Base-by-base conservation (phyloP, 2,888 invertebrate genomes). In the Ochlodes sylvanus region DNA sequence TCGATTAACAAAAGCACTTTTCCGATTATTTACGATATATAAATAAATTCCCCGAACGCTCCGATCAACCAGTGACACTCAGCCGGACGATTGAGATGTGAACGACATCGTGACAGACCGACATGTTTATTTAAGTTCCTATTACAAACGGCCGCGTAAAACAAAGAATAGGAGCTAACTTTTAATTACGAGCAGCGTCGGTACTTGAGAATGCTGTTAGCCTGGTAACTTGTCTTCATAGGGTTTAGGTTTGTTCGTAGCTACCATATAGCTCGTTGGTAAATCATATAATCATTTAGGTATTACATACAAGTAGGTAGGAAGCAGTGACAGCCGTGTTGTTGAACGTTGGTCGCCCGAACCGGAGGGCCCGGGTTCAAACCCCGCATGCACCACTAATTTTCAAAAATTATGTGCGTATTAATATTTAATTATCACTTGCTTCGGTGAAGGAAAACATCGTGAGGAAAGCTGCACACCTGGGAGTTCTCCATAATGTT, bases 151-250 rank as follows among this genome's bases (percentile, higher is more conserved):
- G 60, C 4, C 9, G 27, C 15, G 21, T 58, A 19, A 32, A 60
- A 60, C 47, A 61, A 61, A 61, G 61, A 50, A 61, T 61, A 50
- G 50, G 50, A 3, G 34, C 50, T 61, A 19, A 61, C 56, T 58
- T 58, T 58, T 58, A 42, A 58, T 42, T 41, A n/a, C 41, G 41
- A 12, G 17, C n/a, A n/a, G n/a, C n/a, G 55, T 9, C 7, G 14
- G 3, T 27, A 32, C 6, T 15, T 52, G 34, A 34, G 10, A 15
- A 56, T 12, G 17, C 32, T 32, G 32, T 12, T 32, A 14, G 56
- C 15, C 17, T 56, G 4, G 34, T 56, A 34, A 17, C 9, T 5
- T 17, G 47, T 7, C 17, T 6, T 17, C 2, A 15, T 47, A 17
- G 6, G 9, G 44, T 47, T 17, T 47, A 38, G 38, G 27, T 27